Conservation (phyloP, 2,113 vertebrate genomes). For the Vombatus ursinus region DNA sequence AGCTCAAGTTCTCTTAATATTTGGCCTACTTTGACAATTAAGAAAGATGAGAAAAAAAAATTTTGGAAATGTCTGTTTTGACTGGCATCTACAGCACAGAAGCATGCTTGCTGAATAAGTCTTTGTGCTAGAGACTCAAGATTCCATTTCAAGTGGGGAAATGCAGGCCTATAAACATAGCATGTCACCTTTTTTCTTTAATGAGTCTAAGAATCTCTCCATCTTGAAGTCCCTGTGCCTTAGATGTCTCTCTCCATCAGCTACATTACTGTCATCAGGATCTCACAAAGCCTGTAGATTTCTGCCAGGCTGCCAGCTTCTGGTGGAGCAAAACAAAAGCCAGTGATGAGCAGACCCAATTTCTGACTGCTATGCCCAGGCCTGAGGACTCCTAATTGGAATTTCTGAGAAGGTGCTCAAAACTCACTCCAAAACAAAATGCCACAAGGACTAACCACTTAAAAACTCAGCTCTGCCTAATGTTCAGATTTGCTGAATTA, state of each 20-base stretch:
- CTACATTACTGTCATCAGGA: constrained; percentile 50
- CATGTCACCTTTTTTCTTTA: constrained; percentile 62
- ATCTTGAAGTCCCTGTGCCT: constrained; percentile 58
- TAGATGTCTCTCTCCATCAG: constrained; percentile 30
- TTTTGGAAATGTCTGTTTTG: constrained; percentile 3
- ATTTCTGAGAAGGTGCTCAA: constrained; percentile 32
- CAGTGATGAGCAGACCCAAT: constrained; percentile 29
- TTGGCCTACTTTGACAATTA: constrained; percentile 16
- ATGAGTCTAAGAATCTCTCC: constrained; percentile 56
- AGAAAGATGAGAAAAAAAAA: background rate
- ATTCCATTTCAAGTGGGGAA: constrained; percentile 58
- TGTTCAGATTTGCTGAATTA: background rate
- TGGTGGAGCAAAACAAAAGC: constrained; percentile 34
- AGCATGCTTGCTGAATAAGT: constrained; percentile 37
- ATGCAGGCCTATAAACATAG: constrained; percentile 49
- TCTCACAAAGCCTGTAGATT: constrained; percentile 22
- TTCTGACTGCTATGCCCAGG: constrained; percentile 14
- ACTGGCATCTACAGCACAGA: constrained; percentile 13
- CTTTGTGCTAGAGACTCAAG: constrained; percentile 49
- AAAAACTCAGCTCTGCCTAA: background rate
- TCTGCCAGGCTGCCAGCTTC: constrained; percentile 41
- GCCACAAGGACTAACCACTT: background rate
- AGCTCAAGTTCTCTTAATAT: constrained; percentile 49
- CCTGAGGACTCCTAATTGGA: background rate
- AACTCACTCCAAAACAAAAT: constrained; percentile 20